phyloP scores from a whole-genome alignment of 2,888 invertebrate genomes.

The Cheilosia grossa region DNA sequence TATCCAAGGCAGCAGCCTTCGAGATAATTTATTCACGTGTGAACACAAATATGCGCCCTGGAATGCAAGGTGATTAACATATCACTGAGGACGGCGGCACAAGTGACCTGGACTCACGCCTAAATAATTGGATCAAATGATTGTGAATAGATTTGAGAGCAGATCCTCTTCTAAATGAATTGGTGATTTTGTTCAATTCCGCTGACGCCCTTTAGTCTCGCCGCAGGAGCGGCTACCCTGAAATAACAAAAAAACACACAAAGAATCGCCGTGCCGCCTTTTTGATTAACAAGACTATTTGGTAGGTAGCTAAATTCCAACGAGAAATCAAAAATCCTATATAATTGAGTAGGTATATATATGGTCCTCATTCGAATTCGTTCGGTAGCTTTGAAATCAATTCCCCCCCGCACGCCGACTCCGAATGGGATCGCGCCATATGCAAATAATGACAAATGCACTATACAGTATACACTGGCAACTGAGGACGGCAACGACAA shows the following conservation, averaged over 20 bases:
- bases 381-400: constrained; percentile 74
- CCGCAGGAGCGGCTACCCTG: constrained; percentile 42
- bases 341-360: constrained; percentile 59
- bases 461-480: constrained; percentile 14
- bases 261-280: constrained; percentile 43
- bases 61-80: constrained; percentile 68
- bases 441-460: constrained; percentile 75
- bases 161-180: constrained; percentile 54
- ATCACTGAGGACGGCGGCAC: constrained; percentile 21
- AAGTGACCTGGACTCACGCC: constrained; percentile 68
- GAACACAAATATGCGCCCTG: constrained; percentile 51
- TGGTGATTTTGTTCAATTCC: constrained; percentile 49
- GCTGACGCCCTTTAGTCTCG: constrained; percentile 70
- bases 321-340: constrained; percentile 70
- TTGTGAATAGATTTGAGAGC: constrained; percentile 14
- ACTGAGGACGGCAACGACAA: neutral
- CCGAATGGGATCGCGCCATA: constrained; percentile 67
- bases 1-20: constrained; percentile 1
- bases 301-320: constrained; percentile 69
- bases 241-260: constrained; percentile 3
- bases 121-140: constrained; percentile 69
- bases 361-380: constrained; percentile 50
- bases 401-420: constrained; percentile 41
- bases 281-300: constrained; percentile 71
- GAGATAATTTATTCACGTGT: constrained; percentile 69